A percentile compares a stretch with the other conserved stretches of the same genome.
Evolutionary conservation across 2,113 vertebrate species (phyloP).

Genomic region (Corythaeola cristata): DNA sequence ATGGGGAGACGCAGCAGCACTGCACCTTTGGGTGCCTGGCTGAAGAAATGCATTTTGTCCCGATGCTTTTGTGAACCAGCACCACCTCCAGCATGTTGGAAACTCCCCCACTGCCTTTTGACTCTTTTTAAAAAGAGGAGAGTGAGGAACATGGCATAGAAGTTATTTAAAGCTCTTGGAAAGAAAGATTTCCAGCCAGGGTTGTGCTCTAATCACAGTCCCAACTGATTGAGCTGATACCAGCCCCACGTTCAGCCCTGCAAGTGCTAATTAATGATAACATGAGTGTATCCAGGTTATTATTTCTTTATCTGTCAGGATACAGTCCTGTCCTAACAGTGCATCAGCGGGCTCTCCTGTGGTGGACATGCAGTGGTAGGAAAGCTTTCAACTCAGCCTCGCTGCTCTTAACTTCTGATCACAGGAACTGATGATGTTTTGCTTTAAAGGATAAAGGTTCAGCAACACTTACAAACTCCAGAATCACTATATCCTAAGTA

Average conservation of each 20-base stretch:
- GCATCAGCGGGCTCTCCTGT: not conserved
- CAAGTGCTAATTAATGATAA: not conserved
- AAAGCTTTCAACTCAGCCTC: not conserved
- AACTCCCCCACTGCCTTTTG: not conserved
- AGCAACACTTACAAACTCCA: not conserved
- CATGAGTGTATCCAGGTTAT: not conserved
- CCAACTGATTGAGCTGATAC: not conserved
- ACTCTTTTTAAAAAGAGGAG: not conserved
- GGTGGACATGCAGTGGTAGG: not conserved
- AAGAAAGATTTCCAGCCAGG: not conserved
- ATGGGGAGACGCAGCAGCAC: not conserved
- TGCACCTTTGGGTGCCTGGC: not conserved
- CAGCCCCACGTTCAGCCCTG: not conserved
- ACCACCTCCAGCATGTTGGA: not conserved
- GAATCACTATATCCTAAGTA: not conserved
- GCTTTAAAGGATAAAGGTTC: not conserved
- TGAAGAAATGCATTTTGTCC: not conserved
- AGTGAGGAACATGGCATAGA: fast-evolving
- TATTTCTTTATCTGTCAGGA: not conserved
- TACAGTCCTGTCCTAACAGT: not conserved
- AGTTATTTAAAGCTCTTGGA: not conserved
- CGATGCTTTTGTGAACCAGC: not conserved
- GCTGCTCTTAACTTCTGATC: not conserved
- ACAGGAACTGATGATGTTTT: fast-evolving
- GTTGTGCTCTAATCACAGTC: not conserved